Evolutionary conservation across 2,888 invertebrate species (phyloP), one percentile per base, ranked within the genome.

Genomic region (Napeogenes sylphis): DNA sequence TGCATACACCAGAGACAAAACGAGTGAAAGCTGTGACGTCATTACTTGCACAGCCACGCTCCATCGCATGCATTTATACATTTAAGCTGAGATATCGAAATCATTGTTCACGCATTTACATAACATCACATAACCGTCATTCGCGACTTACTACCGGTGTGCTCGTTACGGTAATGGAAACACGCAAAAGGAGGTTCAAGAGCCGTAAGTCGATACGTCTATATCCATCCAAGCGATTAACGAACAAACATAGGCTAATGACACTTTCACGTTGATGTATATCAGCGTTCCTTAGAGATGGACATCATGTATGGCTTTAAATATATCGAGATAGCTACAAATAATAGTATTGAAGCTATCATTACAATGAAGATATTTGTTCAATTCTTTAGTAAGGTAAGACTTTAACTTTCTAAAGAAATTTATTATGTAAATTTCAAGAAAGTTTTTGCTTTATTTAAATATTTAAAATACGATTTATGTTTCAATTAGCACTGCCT

Each of bases 11-110:
- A 67, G 64, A 66, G 68, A 70, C 62, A 67, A 70, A 67, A 69
- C 73, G 66, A 83, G 87, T 82, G 88, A 87, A 88, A 88, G 87
- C 83, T 63, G 70, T 84, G 83, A 83, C 85, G 81, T 83, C 85
- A 84, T 70, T 68, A 75, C 78, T 79, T 82, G 81, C 82, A 82
- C 63, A 69, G 68, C 62, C 64, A 63, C 66, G 68, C 67, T 68
- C 55, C 67, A 69, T 69, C 64, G 68, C 67, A 62, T 67, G 61
- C 58, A 65, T 10, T 38, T 38, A 38, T 38, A 38, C 8, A 38
- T 21, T 56, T 63, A 60, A 58, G 58, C 60, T 62, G 54, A 58
- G 59, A 14, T 51, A 58, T 63, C 47, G 58, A 65, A 62, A 65
- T 66, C 35, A 59, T 61, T 63, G 59, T 68, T 64, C 56, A 64